These are phyloP conservation scores for Heterocephalus glaber DNA, from an alignment of 2,113 vertebrate genomes.

Conservation along the genomic window DNA sequence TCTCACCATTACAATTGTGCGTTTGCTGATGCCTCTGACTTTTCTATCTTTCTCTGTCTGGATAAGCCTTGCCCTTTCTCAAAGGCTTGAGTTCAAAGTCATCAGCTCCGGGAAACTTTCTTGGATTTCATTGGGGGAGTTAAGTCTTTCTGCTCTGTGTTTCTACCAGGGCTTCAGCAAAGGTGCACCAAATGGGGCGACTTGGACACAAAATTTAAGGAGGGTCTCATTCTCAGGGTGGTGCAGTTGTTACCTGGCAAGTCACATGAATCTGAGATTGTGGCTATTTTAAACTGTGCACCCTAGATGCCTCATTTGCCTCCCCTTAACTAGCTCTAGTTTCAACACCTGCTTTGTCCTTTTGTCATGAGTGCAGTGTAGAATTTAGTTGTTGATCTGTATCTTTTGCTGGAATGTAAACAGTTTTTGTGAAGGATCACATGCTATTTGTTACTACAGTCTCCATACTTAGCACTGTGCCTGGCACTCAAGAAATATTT, in stretches of 20 bases:
- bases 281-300: background rate
- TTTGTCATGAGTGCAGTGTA: background rate
- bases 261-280: background rate
- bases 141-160: background rate
- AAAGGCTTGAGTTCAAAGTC: background rate
- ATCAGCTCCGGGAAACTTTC: background rate
- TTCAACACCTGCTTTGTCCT: background rate
- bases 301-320: background rate
- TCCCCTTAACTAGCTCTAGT: background rate
- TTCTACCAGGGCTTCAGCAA: background rate
- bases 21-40: background rate
- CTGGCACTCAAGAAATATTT: background rate
- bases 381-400: background rate
- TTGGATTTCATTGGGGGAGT: background rate
- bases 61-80: background rate
- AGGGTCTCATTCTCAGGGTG: background rate
- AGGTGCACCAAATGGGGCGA: background rate
- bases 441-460: background rate
- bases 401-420: background rate
- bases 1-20: background rate
- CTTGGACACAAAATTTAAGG: background rate
- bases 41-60: background rate
- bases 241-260: background rate
- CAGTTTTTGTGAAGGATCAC: background rate
- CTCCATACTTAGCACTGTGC: background rate